Conservation (phyloP, 2,888 invertebrate genomes). For the Acrobasis consociella region DNA sequence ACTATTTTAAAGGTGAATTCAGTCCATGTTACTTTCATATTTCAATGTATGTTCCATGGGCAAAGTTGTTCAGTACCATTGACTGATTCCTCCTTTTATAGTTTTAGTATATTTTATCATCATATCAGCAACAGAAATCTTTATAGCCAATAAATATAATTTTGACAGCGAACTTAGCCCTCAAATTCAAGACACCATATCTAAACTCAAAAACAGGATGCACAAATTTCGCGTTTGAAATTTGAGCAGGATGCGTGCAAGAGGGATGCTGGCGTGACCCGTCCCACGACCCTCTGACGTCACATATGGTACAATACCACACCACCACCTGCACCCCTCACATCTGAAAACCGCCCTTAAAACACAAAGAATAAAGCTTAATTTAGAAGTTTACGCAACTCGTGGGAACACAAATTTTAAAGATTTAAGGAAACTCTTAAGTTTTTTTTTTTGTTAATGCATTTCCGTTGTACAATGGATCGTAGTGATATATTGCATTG, state of each 20-base stretch:
- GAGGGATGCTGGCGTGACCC: conserved; percentile 74
- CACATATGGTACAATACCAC: conserved; percentile 44
- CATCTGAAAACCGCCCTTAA: conserved; percentile 35
- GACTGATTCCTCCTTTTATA: too few species aligned
- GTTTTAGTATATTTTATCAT: too few species aligned
- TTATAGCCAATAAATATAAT: background rate
- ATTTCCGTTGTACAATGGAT: conserved; percentile 54
- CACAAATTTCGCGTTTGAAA: conserved; percentile 63
- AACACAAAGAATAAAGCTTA: conserved; percentile 13
- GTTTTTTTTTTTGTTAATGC: conserved; percentile 50
- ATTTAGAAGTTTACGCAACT: conserved; percentile 34
- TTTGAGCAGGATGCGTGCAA: conserved; percentile 64
- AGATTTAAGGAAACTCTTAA: conserved; percentile 59
- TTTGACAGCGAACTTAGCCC: background rate
- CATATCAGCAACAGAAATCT: too few species aligned
- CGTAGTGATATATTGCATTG: conserved; percentile 52
- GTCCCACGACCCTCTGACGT: conserved; percentile 74
- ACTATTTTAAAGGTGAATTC: too few species aligned
- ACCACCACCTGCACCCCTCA: conserved; percentile 31
- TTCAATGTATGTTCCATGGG: too few species aligned
- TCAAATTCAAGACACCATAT: background rate
- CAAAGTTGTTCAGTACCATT: too few species aligned
- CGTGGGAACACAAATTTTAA: conserved; percentile 74
- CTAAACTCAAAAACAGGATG: conserved; percentile 48
- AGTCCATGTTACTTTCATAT: too few species aligned